Conservation (phyloP, 2,888 invertebrate genomes). For the Catocala sponsa region DNA sequence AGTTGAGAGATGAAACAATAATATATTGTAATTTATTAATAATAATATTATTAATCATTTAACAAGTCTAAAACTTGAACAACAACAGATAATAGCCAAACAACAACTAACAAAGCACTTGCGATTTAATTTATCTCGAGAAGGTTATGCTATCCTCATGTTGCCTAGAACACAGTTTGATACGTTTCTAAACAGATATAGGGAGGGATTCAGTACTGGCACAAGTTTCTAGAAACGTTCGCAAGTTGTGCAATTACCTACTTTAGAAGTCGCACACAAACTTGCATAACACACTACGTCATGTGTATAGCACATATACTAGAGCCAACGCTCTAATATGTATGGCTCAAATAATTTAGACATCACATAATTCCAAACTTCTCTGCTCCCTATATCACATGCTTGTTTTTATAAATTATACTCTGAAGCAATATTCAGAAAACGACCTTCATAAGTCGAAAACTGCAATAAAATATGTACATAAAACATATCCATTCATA, state of each 20-base stretch:
- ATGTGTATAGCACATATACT: conserved; percentile 19
- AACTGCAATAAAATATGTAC: conserved; percentile 38
- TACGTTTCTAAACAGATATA: conserved; percentile 38
- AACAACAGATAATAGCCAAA: conserved; percentile 22
- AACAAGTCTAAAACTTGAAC: conserved; percentile 1
- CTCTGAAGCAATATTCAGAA: conserved; percentile 7
- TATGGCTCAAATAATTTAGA: conserved; percentile 20
- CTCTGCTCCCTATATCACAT: neutral
- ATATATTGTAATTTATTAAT: no score
- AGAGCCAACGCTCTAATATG: conserved; percentile 6
- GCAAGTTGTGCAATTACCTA: conserved; percentile 51
- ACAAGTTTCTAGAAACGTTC: conserved; percentile 36
- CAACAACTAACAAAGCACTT: conserved; percentile 22
- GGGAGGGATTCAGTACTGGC: conserved; percentile 25
- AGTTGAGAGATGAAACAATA: no score
- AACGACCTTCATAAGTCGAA: conserved; percentile 8
- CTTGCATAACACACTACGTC: conserved; percentile 26
- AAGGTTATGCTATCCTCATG: conserved; percentile 23
- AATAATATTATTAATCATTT: neutral
- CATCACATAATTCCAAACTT: neutral
- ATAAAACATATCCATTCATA: conserved; percentile 30
- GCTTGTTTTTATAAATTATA: conserved; percentile 3
- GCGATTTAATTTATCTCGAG: conserved; percentile 30
- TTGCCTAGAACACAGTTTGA: conserved; percentile 33
- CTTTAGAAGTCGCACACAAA: conserved; percentile 38